Evolutionary conservation across 2,113 vertebrate species (phyloP), one percentile per base, ranked within the genome.

Genomic region (Datnioides undecimradiatus): DNA sequence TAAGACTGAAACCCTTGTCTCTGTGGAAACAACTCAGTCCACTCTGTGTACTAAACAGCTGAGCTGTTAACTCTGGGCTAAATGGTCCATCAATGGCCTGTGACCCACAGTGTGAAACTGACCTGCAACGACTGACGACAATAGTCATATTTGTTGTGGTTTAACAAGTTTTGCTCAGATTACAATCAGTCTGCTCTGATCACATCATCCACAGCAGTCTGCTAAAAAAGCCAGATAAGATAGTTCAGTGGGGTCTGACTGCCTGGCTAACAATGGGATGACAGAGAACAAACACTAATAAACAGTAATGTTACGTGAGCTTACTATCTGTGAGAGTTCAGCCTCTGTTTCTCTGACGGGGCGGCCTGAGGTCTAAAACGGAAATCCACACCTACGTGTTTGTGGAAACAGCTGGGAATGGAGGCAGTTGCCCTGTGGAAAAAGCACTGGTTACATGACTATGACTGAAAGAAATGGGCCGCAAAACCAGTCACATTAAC

Each of bases 341-440:
- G n/a, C n/a, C n/a, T n/a, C n/a, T n/a, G n/a, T n/a, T n/a, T n/a
- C 5, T 36, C 14, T 38, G 19, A 41, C 11, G 34, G 34, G 10
- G 49, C 2, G 5, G 16, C 40, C 45, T 46, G 41, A 73, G 59
- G 21, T 54, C 27, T n/a, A 49, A 59, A 75, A 31, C 76, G 76
- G 68, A 88, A 86, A 81, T 52, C 54, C 34, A 78, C 65, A 78
- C 83, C 80, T 78, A 67, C 0, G 6, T 2, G 41, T 83, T 58
- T 80, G 68, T 51, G 70, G 59, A 63, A 86, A 86, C 48, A 64
- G 27, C 8, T 75, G 41, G 12, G 10, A 25, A 65, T 21, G 33
- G 31, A 77, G 41, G 33, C 25, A 45, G 2, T 48, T 7, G 0
- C 31, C 21, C 55, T 51, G 46, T 33, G 41, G 80, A 40, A 34